Percentiles rank a stretch among this genome's conserved stretches.
phyloP scores from a whole-genome alignment of 1,140 invertebrate species.

The Drosophila mauritiana region DNA sequence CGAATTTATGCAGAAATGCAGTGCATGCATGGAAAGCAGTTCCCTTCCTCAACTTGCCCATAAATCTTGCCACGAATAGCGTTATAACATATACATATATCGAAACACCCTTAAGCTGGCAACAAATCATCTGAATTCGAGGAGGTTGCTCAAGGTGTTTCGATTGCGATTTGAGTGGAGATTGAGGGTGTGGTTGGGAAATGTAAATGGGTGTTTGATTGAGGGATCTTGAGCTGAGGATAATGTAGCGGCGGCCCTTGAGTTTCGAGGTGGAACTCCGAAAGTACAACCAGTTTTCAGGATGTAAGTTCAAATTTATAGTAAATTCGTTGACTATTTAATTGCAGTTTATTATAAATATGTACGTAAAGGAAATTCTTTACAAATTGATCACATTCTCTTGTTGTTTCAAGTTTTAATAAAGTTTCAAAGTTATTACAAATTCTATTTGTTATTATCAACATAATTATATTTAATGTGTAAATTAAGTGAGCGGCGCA shows the following conservation, averaged over 20 bases:
- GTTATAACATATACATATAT: constrained; percentile 25
- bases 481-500: too few relatives aligned
- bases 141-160: constrained; percentile 45
- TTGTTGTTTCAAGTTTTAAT: too few relatives aligned
- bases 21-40: constrained; percentile 21
- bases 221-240: constrained; percentile 11
- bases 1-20: constrained; percentile 70
- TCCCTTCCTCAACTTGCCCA: constrained; percentile 23
- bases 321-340: too few relatives aligned
- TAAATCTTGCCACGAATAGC: constrained; percentile 66
- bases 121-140: constrained; percentile 65
- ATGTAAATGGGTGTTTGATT: constrained; percentile 35
- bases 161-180: constrained; percentile 39
- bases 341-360: too few relatives aligned
- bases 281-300: neutral
- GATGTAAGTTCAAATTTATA: too few relatives aligned
- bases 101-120: constrained; percentile 46
- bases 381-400: too few relatives aligned
- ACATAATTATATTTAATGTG: too few relatives aligned
- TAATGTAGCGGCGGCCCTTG: neutral
- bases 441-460: too few relatives aligned
- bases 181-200: constrained; percentile 35
- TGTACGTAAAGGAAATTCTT: too few relatives aligned
- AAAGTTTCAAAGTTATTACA: too few relatives aligned
- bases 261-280: neutral